These are phyloP conservation scores for Limnephilus auricula DNA, from an alignment of 2,888 invertebrate genomes.

Conservation along the genomic window DNA sequence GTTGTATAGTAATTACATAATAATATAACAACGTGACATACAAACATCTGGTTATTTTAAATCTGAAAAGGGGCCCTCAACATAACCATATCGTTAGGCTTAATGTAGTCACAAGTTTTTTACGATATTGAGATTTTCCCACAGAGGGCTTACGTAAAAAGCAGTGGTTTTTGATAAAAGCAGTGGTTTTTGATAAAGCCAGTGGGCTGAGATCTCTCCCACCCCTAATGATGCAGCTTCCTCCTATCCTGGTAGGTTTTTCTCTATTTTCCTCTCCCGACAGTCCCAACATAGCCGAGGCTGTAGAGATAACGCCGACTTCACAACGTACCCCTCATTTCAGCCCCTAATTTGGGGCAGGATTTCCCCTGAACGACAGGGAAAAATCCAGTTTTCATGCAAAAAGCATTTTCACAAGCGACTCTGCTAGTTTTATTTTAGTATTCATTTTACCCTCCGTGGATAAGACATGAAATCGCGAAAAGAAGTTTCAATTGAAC, in stretches of 20 bases:
- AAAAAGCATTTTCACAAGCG: neutral
- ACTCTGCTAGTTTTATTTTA: neutral
- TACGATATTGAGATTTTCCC: conserved; percentile 10
- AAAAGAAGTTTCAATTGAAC: neutral
- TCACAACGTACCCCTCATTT: neutral
- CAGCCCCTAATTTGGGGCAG: neutral
- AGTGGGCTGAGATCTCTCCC: neutral
- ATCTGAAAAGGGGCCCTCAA: neutral
- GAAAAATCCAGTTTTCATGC: neutral
- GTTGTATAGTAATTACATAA: neutral
- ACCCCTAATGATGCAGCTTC: conserved; percentile 27
- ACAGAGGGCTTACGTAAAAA: conserved; percentile 7
- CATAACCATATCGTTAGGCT: neutral
- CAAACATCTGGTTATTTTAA: neutral
- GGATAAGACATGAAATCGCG: neutral
- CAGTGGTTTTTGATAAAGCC: conserved; percentile 3
- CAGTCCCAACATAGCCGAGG: neutral
- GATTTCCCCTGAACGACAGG: neutral
- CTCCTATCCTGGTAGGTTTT: neutral
- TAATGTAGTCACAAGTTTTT: neutral
- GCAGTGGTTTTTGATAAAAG: neutral
- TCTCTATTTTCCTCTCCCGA: neutral
- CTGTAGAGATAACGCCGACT: neutral
- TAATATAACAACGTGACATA: neutral
- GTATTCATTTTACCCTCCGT: neutral